Conservation (phyloP, 1,140 invertebrate genomes). For the Arion vulgaris region DNA sequence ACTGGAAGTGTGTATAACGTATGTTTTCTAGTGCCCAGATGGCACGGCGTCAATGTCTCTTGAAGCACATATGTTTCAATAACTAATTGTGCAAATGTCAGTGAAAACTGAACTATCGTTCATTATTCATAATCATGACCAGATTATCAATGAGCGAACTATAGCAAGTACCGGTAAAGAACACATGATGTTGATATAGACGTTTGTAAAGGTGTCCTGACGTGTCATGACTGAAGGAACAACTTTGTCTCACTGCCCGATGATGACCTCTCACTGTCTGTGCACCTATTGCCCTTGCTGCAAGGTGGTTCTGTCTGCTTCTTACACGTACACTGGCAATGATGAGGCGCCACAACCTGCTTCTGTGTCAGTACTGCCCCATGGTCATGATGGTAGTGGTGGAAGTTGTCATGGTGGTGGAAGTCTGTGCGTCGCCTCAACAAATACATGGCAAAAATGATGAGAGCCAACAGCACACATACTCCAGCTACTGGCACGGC, state of each 20-base stretch:
- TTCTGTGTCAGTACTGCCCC: neutral
- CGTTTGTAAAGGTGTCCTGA: neutral
- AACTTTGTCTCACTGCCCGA: constrained; percentile 68
- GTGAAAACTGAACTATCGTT: neutral
- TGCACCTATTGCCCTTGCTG: constrained; percentile 62
- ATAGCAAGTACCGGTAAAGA: no score
- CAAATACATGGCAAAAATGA: constrained; percentile 70
- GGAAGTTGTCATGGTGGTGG: constrained; percentile 53
- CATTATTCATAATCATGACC: no score
- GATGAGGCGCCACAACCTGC: constrained; percentile 27
- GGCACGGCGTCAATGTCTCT: no score
- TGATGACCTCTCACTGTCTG: constrained; percentile 68
- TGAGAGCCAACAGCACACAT: constrained; percentile 65
- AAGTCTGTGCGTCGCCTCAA: constrained; percentile 58
- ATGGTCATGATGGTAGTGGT: constrained; percentile 34
- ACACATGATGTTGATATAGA: no score
- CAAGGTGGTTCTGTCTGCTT: constrained; percentile 41
- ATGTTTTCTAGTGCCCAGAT: no score
- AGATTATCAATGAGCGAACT: no score
- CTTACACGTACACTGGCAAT: constrained; percentile 43
- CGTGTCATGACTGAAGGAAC: constrained; percentile 60
- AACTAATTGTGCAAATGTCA: no score
- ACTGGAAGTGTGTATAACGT: no score
- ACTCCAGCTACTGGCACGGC: constrained; percentile 68
- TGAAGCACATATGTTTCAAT: no score